Percentiles rank a stretch among this genome's conserved stretches.
Evolutionary conservation across 2,888 invertebrate genomes (phyloP).

Genomic region (Osmoderma eremita): DNA sequence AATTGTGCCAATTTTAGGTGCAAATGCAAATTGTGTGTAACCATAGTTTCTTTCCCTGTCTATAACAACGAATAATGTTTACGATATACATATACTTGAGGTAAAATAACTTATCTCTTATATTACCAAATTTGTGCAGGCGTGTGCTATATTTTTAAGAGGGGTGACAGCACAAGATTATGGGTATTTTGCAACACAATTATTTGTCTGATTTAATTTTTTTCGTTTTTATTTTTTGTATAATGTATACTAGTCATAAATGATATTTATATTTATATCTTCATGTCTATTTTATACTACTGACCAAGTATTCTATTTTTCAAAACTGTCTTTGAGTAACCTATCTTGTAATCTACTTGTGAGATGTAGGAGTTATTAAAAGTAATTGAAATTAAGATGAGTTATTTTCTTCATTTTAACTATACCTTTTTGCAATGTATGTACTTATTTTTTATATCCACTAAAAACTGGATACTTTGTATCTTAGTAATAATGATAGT

Average conservation of each 20-base stretch:
- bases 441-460: no score
- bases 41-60: slow-evolving; percentile 19
- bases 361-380: slow-evolving; percentile 42
- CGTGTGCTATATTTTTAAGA: slow-evolving; percentile 37
- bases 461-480: no score
- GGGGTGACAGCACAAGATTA: slow-evolving; percentile 13
- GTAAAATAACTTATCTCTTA: slow-evolving; percentile 5
- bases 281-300: slow-evolving; percentile 53
- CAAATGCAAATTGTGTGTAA: slow-evolving; percentile 8
- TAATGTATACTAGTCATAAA: slow-evolving; percentile 54
- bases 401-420: not conserved
- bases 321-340: slow-evolving; percentile 34
- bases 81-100: not conserved
- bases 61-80: slow-evolving; percentile 35
- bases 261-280: slow-evolving; percentile 53
- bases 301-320: slow-evolving; percentile 55
- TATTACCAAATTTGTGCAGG: slow-evolving; percentile 13
- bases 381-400: slow-evolving; percentile 19
- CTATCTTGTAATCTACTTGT: slow-evolving; percentile 43
- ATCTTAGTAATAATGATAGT: no score
- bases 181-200: not conserved
- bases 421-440: no score
- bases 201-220: slow-evolving; percentile 38
- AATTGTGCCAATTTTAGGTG: slow-evolving; percentile 41
- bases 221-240: slow-evolving; percentile 44